Conservation (phyloP, 2,888 invertebrate genomes). For the Melinaea marsaeus region DNA sequence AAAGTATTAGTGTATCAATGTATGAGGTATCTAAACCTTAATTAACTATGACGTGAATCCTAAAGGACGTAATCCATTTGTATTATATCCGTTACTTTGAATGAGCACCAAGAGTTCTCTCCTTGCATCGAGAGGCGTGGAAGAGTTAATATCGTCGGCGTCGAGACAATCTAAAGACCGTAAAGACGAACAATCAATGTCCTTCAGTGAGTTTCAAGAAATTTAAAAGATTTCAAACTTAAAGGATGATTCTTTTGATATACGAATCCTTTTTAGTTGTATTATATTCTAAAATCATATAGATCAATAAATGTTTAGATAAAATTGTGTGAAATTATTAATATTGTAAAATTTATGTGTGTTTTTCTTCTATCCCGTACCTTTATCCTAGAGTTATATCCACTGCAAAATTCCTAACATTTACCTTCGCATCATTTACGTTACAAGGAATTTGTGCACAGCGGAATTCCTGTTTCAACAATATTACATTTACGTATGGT, state of each 20-base stretch:
- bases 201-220: background rate
- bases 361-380: background rate
- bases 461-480: conserved; percentile 12
- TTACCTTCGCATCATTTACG: conserved; percentile 10
- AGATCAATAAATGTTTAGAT: too few species aligned
- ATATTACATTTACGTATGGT: conserved; percentile 8
- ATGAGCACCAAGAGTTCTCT: conserved; percentile 2
- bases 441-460: conserved; percentile 3
- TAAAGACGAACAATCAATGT: background rate
- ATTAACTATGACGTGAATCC: too few species aligned
- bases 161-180: conserved; percentile 1
- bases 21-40: too few species aligned
- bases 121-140: conserved; percentile 1
- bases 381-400: background rate
- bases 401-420: background rate
- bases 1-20: too few species aligned
- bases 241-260: too few species aligned
- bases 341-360: too few species aligned
- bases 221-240: too few species aligned
- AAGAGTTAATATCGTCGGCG: background rate
- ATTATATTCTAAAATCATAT: too few species aligned
- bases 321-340: too few species aligned
- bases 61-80: background rate
- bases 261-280: too few species aligned
- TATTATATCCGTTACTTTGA: background rate